These are phyloP conservation scores for Lordiphosa mommai DNA, from an alignment of 1,140 invertebrate genomes.

Conservation along the genomic window DNA sequence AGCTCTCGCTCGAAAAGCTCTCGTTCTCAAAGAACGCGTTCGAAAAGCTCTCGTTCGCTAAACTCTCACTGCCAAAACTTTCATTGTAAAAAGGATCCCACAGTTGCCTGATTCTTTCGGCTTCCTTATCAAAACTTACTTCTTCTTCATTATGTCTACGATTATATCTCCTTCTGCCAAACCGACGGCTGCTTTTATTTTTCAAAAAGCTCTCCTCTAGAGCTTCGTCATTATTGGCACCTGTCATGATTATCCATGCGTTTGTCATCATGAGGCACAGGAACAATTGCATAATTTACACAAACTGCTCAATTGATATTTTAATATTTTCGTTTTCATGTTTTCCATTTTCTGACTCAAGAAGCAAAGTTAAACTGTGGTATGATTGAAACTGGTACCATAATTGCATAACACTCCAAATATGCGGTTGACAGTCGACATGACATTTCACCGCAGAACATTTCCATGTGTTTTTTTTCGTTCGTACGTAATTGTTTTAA, in stretches of 20 bases:
- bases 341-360: conserved; percentile 17
- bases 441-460: conserved; percentile 62
- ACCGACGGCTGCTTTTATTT: too few relatives aligned
- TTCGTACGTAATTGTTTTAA: conserved; percentile 68
- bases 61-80: too few relatives aligned
- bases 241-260: conserved; percentile 7
- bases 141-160: too few relatives aligned
- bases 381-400: conserved; percentile 16
- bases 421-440: conserved; percentile 66
- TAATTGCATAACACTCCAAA: conserved; percentile 63
- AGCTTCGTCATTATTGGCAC: not conserved
- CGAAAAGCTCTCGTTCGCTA: too few relatives aligned
- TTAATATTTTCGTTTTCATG: conserved; percentile 7
- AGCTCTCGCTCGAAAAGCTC: too few relatives aligned
- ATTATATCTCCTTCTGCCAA: too few relatives aligned
- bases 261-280: conserved; percentile 27
- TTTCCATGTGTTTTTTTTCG: conserved; percentile 11
- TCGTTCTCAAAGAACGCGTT: too few relatives aligned
- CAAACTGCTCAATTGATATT: not conserved
- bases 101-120: too few relatives aligned
- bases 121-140: too few relatives aligned
- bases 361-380: conserved; percentile 26
- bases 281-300: conserved; percentile 24
- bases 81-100: too few relatives aligned
- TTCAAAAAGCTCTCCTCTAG: not conserved